These are phyloP conservation scores for Platerodrilus igneus DNA, from an alignment of 2,888 invertebrate species.

Conservation along the genomic window DNA sequence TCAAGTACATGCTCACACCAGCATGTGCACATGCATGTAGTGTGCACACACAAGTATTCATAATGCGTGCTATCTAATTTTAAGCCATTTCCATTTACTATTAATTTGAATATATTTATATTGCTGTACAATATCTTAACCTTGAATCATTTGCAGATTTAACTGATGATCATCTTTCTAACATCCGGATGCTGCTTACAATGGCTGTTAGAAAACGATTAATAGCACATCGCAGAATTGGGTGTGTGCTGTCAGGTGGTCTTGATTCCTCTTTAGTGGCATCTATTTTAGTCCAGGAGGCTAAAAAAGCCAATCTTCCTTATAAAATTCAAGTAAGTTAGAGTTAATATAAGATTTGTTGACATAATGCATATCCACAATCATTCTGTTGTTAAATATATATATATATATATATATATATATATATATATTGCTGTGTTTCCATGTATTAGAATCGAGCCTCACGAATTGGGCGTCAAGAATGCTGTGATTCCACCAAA, in stretches of 20 bases:
- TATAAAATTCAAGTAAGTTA: constrained; percentile 59
- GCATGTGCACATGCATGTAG: too few species aligned
- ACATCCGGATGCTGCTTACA: constrained; percentile 60
- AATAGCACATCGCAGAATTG: constrained; percentile 80
- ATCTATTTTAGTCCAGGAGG: constrained; percentile 62
- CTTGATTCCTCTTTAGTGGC: constrained; percentile 82
- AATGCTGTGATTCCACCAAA: too few species aligned
- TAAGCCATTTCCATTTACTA: constrained; percentile 47
- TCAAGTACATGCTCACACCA: too few species aligned
- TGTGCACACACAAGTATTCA: too few species aligned
- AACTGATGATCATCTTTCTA: constrained; percentile 52
- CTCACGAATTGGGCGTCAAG: too few species aligned
- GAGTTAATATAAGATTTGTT: too few species aligned
- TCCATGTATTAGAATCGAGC: too few species aligned
- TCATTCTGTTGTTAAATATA: too few species aligned
- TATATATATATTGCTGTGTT: too few species aligned
- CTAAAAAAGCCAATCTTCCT: constrained; percentile 59
- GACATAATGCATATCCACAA: too few species aligned
- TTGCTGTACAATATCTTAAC: neutral
- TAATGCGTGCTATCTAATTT: constrained; percentile 51
- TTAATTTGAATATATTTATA: too few species aligned
- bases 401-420: too few species aligned
- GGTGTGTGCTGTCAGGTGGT: constrained; percentile 81
- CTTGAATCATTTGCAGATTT: constrained; percentile 47
- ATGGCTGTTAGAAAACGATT: constrained; percentile 72